Base-by-base conservation (phyloP, 2,797 vertebrate species). In the Xyrichtys novacula region DNA sequence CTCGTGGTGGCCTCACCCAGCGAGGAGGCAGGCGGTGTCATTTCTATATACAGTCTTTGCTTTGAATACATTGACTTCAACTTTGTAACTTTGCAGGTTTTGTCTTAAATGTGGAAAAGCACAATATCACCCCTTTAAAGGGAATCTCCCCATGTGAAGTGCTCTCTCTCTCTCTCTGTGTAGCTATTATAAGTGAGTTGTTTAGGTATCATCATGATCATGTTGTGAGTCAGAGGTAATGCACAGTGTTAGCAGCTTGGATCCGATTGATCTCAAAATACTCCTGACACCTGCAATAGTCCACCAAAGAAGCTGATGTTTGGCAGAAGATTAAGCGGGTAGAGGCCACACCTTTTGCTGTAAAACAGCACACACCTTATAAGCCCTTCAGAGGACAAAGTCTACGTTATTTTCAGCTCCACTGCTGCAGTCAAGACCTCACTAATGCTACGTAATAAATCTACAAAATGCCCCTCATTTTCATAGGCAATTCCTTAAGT, bases 341-440 rank as follows among this genome's bases (percentile, higher is more conserved):
- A 61, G 72, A 78, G 78, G 78, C 81, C 28, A 15, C 57, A 76
- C 26, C 23, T 70, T 74, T 62, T 50, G 42, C 67, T 49, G 43
- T 72, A 65, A 78, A 80, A 71, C 78, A 48, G 49, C 48, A 66
- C 76, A 71, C 56, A 60, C 50, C 67, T 71, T 19, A 40, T 79
- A 54, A 78, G 80, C 62, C 78, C 81, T 84, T 84, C 78, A 82
- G 67, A 88, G 84, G 85, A 87, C 85, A 79, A 55, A 72, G 53
- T 62, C 59, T 62, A 16, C 46, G 65, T 71, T 67, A 77, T 80
- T 61, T 70, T 83, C 68, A 83, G 64, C 64, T 58, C 76, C 62
- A 65, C 73, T 82, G 50, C 68, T 49, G 71, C 68, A 76, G 63
- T 32, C 31, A 63, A 71, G 71, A 80, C 63, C 68, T 80, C 42